A percentile compares a stretch with the other conserved stretches of the same genome.
Conservation (phyloP, 2,888 invertebrate species). For the Parthenolecanium corni region DNA sequence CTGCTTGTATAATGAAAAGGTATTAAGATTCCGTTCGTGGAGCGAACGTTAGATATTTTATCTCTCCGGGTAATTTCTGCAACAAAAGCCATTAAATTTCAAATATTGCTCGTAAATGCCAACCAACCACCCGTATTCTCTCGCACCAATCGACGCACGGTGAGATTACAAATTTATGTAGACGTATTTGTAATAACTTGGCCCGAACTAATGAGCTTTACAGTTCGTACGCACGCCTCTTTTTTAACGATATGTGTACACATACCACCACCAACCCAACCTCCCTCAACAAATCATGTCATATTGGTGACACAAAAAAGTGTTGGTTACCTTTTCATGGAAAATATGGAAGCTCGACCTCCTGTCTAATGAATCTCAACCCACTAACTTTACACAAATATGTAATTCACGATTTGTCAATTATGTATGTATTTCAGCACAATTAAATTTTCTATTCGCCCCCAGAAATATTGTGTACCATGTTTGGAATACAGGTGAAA, state of each 20-base stretch:
- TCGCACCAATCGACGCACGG: neutral
- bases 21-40: constrained; percentile 16
- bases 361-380: neutral
- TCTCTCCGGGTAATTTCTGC: constrained; percentile 24
- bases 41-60: constrained; percentile 20
- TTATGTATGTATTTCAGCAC: too few species aligned
- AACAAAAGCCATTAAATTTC: constrained; percentile 27
- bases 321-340: neutral
- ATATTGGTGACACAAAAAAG: neutral
- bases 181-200: constrained; percentile 19
- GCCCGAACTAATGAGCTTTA: constrained; percentile 23
- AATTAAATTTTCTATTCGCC: too few species aligned
- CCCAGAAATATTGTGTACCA: too few species aligned
- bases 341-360: neutral
- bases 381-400: constrained; percentile 12
- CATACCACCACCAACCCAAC: too few species aligned
- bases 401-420: constrained; percentile 17
- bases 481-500: too few species aligned
- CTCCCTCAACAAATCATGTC: too few species aligned
- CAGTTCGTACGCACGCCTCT: neutral
- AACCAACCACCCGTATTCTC: constrained; percentile 16
- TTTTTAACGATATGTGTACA: neutral
- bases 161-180: constrained; percentile 26
- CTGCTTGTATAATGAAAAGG: constrained; percentile 15
- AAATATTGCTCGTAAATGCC: constrained; percentile 27